Evolutionary conservation across 2,888 invertebrate species (phyloP).

Genomic region (Scaeva pyrastri): DNA sequence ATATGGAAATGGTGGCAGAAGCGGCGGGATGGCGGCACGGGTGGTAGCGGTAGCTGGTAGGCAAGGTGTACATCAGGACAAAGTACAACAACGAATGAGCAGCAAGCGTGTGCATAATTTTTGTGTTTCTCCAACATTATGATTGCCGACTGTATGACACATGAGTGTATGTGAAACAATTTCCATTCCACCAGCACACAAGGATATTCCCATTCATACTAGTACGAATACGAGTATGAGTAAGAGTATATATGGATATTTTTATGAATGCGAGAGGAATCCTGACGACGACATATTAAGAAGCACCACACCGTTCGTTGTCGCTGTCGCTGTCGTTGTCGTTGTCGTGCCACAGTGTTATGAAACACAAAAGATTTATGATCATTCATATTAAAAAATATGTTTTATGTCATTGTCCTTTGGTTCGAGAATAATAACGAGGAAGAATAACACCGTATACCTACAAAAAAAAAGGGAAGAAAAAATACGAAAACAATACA

Average conservation of each 20-base stretch:
- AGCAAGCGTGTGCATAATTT: conserved; percentile 72
- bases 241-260: neutral
- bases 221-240: no score
- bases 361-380: conserved; percentile 73
- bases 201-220: conserved; percentile 22
- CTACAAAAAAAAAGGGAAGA: conserved; percentile 4
- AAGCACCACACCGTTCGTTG: conserved; percentile 12
- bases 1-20: conserved; percentile 13
- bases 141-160: conserved; percentile 61
- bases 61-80: neutral
- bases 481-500: conserved; percentile 18
- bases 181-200: conserved; percentile 46
- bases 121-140: conserved; percentile 50
- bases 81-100: conserved; percentile 8
- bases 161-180: conserved; percentile 70
- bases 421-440: conserved; percentile 43
- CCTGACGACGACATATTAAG: conserved; percentile 44
- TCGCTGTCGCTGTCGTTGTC: neutral
- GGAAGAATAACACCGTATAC: conserved; percentile 11
- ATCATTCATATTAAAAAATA: conserved; percentile 76
- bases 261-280: conserved; percentile 25
- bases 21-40: neutral
- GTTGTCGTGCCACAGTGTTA: conserved; percentile 54
- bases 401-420: conserved; percentile 75
- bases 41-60: conserved; percentile 6